Evolutionary conservation across 2,888 invertebrate species (phyloP), one percentile per base, ranked within the genome.

Genomic region (Macrophya alboannulata): DNA sequence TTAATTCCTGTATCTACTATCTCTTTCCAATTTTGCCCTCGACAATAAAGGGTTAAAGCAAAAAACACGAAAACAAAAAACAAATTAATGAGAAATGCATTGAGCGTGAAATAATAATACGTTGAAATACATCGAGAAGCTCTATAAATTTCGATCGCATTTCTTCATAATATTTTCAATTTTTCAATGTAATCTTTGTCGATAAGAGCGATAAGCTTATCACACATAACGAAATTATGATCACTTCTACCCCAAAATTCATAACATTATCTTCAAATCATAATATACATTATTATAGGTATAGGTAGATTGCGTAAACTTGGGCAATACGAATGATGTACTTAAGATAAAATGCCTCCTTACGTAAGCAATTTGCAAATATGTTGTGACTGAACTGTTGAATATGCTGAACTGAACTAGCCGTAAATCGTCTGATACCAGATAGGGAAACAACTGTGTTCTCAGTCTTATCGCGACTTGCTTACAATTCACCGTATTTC

Each of bases 381-480:
- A 71, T 15, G n/a, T 40, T n/a, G 37, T 3, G 31, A 31, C 31
- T 31, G 31, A 31, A 31, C 31, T 31, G 31, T 2, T 31, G 3
- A 31, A 31, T 31, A 31, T 31, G 31, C 3, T 31, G 31, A 31
- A 31, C 31, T 31, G 40, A 71, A 40, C 15, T 15, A 40, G 1
- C 17, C 0, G 8, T 10, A 10, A 40, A 71, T 71, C 2, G 71
- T 71, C 71, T 71, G 37, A 71, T 59, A 21, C 40, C 3, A 79
- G 79, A 79, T 79, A 79, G 4, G 17, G 37, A 4, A n/a, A 17
- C 15, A 15, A 21, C 17, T 9, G 31, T 55, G n/a, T 15, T 17
- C 5, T 79, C 79, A 79, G 59, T 55, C 79, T 59, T 79, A 79
- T 79, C 76, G 48, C 48, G 31, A 59, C 55, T 79, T 55, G 55